Percentiles rank a stretch among this genome's conserved stretches.
Evolutionary conservation across 2,797 vertebrate genomes (phyloP).

Genomic region (Cirrhinus mrigala): DNA sequence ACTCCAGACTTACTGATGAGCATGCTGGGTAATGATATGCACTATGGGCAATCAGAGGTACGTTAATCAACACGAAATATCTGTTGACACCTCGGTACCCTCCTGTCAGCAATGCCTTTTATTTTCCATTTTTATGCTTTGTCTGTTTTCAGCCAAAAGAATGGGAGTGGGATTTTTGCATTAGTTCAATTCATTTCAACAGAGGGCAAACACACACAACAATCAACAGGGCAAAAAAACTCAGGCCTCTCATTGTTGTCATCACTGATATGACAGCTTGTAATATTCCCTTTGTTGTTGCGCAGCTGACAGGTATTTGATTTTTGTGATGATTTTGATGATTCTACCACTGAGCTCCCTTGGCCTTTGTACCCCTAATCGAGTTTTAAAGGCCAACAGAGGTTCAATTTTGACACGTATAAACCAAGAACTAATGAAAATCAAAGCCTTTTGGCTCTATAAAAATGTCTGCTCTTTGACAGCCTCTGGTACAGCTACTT

Average conservation of each 20-base stretch:
- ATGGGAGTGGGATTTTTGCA: background rate
- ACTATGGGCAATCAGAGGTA: conserved; percentile 47
- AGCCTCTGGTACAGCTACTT: background rate
- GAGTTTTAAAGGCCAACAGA: conserved; percentile 37
- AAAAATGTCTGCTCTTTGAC: conserved; percentile 15
- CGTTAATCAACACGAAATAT: conserved; percentile 44
- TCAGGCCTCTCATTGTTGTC: background rate
- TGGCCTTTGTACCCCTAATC: conserved; percentile 31
- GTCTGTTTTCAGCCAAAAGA: background rate
- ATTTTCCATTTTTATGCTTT: conserved; percentile 12
- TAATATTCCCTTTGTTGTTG: conserved; percentile 24
- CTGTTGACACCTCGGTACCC: conserved; percentile 14
- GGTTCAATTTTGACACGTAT: conserved; percentile 15
- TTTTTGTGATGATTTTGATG: conserved; percentile 43
- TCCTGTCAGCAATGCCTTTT: conserved; percentile 9
- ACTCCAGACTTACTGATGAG: conserved; percentile 33
- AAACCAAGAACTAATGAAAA: conserved; percentile 40
- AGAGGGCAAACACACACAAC: background rate
- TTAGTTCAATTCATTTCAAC: background rate
- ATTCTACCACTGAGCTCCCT: conserved; percentile 20
- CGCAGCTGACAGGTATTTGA: conserved; percentile 39
- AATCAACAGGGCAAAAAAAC: conserved; percentile 16
- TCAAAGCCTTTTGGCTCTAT: conserved; percentile 35
- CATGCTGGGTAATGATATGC: conserved; percentile 48
- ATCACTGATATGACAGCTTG: conserved; percentile 27